Percentiles rank a stretch among this genome's conserved stretches.
phyloP scores from a whole-genome alignment of 2,888 invertebrate genomes.

The Chymomyza procnemis region DNA sequence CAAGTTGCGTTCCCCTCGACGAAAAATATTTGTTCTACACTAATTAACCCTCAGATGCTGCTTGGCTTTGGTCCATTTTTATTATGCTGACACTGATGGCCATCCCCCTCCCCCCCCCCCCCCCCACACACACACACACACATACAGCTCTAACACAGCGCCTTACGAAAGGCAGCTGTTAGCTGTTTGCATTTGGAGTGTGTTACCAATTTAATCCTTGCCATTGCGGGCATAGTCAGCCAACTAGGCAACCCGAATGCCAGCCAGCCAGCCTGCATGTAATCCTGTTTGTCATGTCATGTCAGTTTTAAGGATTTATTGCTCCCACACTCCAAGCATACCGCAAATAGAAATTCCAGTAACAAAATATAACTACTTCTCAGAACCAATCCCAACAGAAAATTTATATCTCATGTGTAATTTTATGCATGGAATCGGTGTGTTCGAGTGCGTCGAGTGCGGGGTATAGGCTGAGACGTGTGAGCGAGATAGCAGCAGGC shows the following conservation, averaged over 20 bases:
- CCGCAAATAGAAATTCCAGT: constrained; percentile 56
- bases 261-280: constrained; percentile 55
- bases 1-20: constrained; percentile 1
- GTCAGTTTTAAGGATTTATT: constrained; percentile 78
- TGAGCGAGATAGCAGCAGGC: constrained; percentile 4
- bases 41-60: constrained; percentile 67
- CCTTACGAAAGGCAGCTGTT: constrained; percentile 19
- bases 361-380: constrained; percentile 41
- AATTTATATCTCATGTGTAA: constrained; percentile 53
- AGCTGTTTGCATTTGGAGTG: constrained; percentile 2
- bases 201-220: constrained; percentile 12
- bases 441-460: neutral
- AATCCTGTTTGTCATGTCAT: constrained; percentile 78
- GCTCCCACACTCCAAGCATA: constrained; percentile 36
- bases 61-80: constrained; percentile 46
- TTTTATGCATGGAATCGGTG: constrained; percentile 47
- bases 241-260: neutral
- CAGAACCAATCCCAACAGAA: constrained; percentile 29
- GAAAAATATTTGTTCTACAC: constrained; percentile 58
- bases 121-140: constrained; percentile 15
- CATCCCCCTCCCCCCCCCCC: too few species aligned
- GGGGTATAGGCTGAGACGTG: neutral
- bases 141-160: neutral
- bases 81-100: constrained; percentile 45
- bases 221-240: neutral